Evolutionary conservation across 1,140 invertebrate species (phyloP).

Genomic region (Maconellicoccus hirsutus): DNA sequence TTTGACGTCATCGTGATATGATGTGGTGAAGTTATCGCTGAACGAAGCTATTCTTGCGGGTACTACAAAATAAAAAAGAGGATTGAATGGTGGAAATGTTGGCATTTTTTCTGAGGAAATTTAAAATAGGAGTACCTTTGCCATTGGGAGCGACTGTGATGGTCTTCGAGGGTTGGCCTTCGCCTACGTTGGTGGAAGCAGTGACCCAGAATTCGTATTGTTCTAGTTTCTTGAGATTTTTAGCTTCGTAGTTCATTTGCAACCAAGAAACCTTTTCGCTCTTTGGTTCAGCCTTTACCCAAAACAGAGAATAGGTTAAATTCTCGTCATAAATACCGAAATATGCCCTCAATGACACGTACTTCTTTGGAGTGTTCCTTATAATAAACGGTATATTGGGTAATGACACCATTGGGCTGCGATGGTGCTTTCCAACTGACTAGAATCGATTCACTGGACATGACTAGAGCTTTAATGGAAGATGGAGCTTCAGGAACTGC

Average conservation of each 20-base stretch:
- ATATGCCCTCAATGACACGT: background rate
- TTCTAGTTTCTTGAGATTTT: conserved; percentile 62
- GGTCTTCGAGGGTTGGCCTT: conserved; percentile 76
- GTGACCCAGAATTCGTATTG: conserved; percentile 92
- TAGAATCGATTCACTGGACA: conserved; percentile 79
- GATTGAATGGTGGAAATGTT: too few relatives aligned
- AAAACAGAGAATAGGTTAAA: conserved; percentile 18
- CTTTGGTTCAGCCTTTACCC: conserved; percentile 2
- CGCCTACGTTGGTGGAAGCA: conserved; percentile 81
- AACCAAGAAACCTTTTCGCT: conserved; percentile 46
- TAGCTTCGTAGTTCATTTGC: conserved; percentile 68
- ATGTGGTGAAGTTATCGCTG: conserved; percentile 77
- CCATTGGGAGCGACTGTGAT: conserved; percentile 69
- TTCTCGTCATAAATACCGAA: background rate
- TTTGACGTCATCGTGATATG: conserved; percentile 82
- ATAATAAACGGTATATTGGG: conserved; percentile 85
- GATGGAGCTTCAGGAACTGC: conserved; percentile 83
- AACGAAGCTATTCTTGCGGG: conserved; percentile 87
- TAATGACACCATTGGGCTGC: conserved; percentile 84
- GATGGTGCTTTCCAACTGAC: conserved; percentile 86
- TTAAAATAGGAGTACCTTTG: conserved; percentile 49
- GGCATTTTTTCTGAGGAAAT: background rate
- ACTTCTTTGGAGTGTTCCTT: conserved; percentile 53
- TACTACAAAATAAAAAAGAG: conserved; percentile 44
- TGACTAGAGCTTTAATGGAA: conserved; percentile 82